phyloP scores from a whole-genome alignment of 2,888 invertebrate genomes.

The Archips crataeganus region DNA sequence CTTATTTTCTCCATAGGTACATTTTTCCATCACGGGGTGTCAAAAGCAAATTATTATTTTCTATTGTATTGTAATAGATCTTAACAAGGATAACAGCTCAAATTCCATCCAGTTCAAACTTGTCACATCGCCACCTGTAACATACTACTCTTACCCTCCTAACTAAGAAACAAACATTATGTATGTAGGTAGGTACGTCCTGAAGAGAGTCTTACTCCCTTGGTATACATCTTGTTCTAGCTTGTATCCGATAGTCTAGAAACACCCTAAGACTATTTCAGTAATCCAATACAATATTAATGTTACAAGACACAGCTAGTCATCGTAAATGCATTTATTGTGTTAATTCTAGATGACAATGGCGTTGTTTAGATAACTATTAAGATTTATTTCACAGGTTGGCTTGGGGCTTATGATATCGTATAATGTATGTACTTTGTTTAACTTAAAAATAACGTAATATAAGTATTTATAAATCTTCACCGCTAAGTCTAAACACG shows the following conservation, averaged over 20 bases:
- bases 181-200: too few species aligned
- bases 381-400: conserved; percentile 1
- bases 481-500: too few species aligned
- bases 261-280: conserved; percentile 17
- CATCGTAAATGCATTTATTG: conserved; percentile 57
- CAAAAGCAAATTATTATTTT: too few species aligned
- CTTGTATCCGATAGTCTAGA: not conserved
- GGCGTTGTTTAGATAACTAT: conserved; percentile 8
- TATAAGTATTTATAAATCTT: too few species aligned
- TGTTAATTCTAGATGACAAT: conserved; percentile 54
- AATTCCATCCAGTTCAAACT: not conserved
- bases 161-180: not conserved
- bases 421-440: not conserved
- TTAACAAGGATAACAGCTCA: not conserved
- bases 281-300: conserved; percentile 29
- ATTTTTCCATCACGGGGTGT: too few species aligned
- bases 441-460: too few species aligned
- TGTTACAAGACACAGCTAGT: conserved; percentile 26
- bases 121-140: not conserved
- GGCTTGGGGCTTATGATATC: not conserved
- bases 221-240: not conserved
- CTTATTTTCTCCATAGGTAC: too few species aligned
- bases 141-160: not conserved
- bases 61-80: conserved; percentile 3
- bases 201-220: not conserved